phyloP scores from a whole-genome alignment of 2,797 vertebrate species.

The Rhinella marina region DNA sequence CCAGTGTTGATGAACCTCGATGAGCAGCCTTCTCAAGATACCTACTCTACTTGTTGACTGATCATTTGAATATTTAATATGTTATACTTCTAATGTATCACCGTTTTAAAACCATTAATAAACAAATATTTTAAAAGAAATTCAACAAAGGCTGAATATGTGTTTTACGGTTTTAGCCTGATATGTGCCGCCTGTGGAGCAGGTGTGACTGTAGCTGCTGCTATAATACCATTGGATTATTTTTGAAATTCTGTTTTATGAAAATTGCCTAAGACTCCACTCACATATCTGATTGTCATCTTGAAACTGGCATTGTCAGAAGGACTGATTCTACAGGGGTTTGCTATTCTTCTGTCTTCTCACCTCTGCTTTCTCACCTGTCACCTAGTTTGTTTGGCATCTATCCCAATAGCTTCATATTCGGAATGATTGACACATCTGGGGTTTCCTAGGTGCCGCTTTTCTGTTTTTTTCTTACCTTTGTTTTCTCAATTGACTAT shows the following conservation, averaged over 20 bases:
- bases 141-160: not conserved
- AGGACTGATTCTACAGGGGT: not conserved
- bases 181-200: not conserved
- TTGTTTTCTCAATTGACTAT: not conserved
- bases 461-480: not conserved
- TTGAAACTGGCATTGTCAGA: not conserved
- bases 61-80: too few relatives aligned
- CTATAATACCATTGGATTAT: not conserved
- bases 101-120: too few relatives aligned
- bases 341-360: not conserved
- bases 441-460: not conserved
- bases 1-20: too few relatives aligned
- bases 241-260: not conserved
- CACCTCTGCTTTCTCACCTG: not conserved
- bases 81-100: too few relatives aligned
- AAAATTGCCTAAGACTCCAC: not conserved
- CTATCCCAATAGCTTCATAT: not conserved
- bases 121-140: not conserved
- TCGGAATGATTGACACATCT: not conserved
- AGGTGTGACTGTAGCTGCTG: not conserved
- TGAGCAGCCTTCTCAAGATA: too few relatives aligned
- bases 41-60: too few relatives aligned
- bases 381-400: slow-evolving; percentile 8
- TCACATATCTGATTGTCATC: not conserved
- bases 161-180: not conserved